Percentiles rank a stretch among this genome's conserved stretches.
Evolutionary conservation across 2,113 vertebrate species (phyloP).

Genomic region (Brachypodius melanocephalos): DNA sequence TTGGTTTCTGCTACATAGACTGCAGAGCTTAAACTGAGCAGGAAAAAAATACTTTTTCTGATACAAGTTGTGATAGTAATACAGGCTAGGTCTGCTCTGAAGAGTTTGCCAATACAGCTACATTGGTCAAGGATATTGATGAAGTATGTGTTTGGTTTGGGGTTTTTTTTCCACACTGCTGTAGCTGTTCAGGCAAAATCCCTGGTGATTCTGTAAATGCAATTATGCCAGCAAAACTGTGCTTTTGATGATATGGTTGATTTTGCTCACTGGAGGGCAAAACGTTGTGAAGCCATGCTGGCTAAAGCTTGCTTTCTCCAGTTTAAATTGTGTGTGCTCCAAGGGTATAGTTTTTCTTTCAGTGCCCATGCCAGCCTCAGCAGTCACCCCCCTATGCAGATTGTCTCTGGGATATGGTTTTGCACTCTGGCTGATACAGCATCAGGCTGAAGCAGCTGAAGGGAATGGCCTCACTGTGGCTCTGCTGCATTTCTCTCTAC

Average conservation of each 20-base stretch:
- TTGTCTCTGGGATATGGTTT: background rate
- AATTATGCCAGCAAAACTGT: slow-evolving; percentile 52
- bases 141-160: background rate
- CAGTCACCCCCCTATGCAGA: background rate
- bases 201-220: background rate
- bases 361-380: slow-evolving; percentile 15
- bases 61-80: background rate
- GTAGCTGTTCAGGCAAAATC: slow-evolving; percentile 28
- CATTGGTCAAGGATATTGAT: background rate
- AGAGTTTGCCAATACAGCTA: background rate
- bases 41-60: background rate
- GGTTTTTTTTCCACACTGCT: background rate
- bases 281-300: slow-evolving; percentile 20
- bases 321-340: slow-evolving; percentile 30
- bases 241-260: slow-evolving; percentile 63
- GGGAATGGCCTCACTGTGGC: background rate
- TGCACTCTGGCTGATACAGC: background rate
- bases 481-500: background rate
- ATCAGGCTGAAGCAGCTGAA: background rate
- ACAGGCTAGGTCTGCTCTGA: background rate
- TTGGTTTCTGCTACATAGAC: background rate
- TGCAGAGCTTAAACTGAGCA: background rate
- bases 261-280: slow-evolving; percentile 56
- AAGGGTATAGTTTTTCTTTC: slow-evolving; percentile 14
- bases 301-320: slow-evolving; percentile 33